Evolutionary conservation across 2,797 vertebrate species (phyloP).

Genomic region (Naso thynnoides): DNA sequence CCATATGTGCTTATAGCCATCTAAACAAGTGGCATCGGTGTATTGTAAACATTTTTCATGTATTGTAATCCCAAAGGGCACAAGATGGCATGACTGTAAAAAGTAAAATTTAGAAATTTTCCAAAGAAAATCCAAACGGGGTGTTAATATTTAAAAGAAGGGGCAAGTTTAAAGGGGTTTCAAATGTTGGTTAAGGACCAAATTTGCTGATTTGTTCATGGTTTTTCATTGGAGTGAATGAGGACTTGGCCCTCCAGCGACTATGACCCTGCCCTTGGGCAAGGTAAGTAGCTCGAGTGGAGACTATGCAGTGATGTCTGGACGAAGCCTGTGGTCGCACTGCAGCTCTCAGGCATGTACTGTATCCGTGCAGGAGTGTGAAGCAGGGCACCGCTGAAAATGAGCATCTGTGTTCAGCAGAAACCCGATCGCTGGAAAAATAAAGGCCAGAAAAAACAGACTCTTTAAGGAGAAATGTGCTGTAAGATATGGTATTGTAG

Average conservation of each 20-base stretch:
- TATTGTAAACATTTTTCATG: not conserved
- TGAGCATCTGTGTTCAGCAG: constrained; percentile 49
- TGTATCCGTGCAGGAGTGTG: constrained; percentile 39
- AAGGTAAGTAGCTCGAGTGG: constrained; percentile 53
- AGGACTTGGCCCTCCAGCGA: constrained; percentile 41
- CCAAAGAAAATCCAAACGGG: too few relatives aligned
- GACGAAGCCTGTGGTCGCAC: constrained; percentile 46
- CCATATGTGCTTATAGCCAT: too few relatives aligned
- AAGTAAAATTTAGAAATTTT: too few relatives aligned
- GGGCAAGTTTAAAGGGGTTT: too few relatives aligned
- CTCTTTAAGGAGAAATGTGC: constrained; percentile 48
- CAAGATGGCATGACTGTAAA: too few relatives aligned
- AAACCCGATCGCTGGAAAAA: constrained; percentile 49
- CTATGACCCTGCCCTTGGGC: constrained; percentile 59
- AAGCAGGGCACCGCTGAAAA: constrained; percentile 42
- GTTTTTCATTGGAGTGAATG: constrained; percentile 32
- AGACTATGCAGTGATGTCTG: constrained; percentile 54
- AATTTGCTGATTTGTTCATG: constrained; percentile 38
- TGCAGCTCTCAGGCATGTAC: constrained; percentile 47
- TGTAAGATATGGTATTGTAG: constrained; percentile 40
- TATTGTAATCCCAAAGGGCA: not conserved
- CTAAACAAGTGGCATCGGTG: not conserved
- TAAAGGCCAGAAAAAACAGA: constrained; percentile 25
- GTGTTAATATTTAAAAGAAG: too few relatives aligned
- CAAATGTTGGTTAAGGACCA: constrained; percentile 1